Evolutionary conservation across 2,888 invertebrate genomes (phyloP), one percentile per base, ranked within the genome.

Genomic region (Phytoseiulus persimilis): DNA sequence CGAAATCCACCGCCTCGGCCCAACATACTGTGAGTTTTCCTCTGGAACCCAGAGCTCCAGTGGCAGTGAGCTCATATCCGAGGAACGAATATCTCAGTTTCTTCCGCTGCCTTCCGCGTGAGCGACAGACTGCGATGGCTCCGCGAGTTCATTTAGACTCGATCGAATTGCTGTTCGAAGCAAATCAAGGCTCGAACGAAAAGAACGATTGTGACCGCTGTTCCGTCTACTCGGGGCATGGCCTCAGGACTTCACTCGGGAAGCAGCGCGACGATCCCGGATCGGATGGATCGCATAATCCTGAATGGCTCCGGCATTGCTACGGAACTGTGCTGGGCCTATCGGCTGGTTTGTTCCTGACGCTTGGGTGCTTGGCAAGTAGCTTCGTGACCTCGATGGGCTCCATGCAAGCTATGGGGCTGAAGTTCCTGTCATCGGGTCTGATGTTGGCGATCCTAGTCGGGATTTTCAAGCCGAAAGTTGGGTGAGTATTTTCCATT

Each of bases 401-500:
- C 32, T 6, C 31, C 14, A 87, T 87, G 87, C 87, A 87, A 23
- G 45, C 87, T 23, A 39, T 28, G 9, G 45, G 87, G 11, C 39
- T 45, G 33, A 33, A 31, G 45, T 39, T 33, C 31, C 33, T 87
- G n/a, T 87, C 31, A 9, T 28, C 87, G 0, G 87, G 33, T 0
- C 14, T 87, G 3, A 28, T 87, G 33, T 31, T 87, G 32, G 14
- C 31, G n/a, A 33, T 45, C 1, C 31, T 45, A 23, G 28, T 87
- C 23, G n/a, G 32, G n/a, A 32, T 87, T 6, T 87, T 87, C 87
- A 87, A 33, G 31, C 39, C 33, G 14, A 11, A 33, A 32, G 28
- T 87, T n/a, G 45, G 39, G 87, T 87, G 39, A 87, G 87, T 33
- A 33, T 32, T 31, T 87, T 65, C 65, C n/a, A n/a, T n/a, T n/a